phyloP scores from a whole-genome alignment of 2,797 vertebrate genomes.

The Brotula barbata region DNA sequence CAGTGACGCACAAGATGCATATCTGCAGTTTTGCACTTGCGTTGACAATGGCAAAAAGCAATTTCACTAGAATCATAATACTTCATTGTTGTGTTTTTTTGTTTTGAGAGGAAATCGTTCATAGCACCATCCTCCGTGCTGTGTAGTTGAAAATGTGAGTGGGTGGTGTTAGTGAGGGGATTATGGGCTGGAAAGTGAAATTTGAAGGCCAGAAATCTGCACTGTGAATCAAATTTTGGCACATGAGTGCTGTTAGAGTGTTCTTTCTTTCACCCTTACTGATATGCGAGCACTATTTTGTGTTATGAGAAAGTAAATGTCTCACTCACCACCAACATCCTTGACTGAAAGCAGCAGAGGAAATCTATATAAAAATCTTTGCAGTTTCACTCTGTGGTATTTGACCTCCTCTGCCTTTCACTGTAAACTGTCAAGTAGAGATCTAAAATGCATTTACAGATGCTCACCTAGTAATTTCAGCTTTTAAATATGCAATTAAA shows the following conservation, averaged over 20 bases:
- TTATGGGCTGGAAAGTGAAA: neutral
- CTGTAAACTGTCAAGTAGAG: neutral
- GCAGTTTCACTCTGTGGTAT: too few relatives aligned
- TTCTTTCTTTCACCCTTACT: conserved; percentile 1
- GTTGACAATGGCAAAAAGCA: too few relatives aligned
- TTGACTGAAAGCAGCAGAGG: too few relatives aligned
- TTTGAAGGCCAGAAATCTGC: conserved; percentile 25
- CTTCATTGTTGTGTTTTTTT: conserved; percentile 10
- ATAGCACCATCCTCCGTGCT: neutral
- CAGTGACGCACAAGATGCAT: neutral
- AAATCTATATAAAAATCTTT: too few relatives aligned
- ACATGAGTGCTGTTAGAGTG: conserved; percentile 27
- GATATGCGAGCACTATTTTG: too few relatives aligned
- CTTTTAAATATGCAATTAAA: neutral
- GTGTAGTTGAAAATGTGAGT: conserved; percentile 11
- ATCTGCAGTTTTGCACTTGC: conserved; percentile 1
- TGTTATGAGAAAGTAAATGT: neutral
- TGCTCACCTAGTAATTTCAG: too few relatives aligned
- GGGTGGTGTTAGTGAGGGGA: conserved; percentile 29
- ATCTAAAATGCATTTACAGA: neutral
- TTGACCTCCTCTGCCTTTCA: too few relatives aligned
- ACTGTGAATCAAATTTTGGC: conserved; percentile 31
- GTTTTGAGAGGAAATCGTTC: neutral
- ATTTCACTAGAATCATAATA: neutral
- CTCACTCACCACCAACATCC: neutral